Evolutionary conservation across 2,797 vertebrate genomes (phyloP), one percentile per base, ranked within the genome.

Genomic region (Columba guinea): DNA sequence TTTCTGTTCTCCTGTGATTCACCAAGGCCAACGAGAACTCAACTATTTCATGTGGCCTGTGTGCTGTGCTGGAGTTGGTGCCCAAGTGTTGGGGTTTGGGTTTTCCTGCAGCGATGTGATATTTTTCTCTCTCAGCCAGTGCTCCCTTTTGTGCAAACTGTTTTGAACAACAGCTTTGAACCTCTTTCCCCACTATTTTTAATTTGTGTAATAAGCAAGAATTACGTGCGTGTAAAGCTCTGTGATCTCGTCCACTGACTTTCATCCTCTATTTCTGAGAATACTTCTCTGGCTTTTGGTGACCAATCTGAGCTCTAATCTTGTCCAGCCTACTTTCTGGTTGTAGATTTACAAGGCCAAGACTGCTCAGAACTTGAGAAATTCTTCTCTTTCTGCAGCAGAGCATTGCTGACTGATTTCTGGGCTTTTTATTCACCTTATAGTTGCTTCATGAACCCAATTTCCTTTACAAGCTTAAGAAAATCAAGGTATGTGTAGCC

Each of bases 141-240:
- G 44, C 32, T 78, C 32, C 21, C 10, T 63, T 76, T 46, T 16
- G 7, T 51, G 44, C 65, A 48, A 84, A 28, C 4, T 1, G 1
- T 35, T 75, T 30, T 18, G 10, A 81, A 71, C 27, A 35, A 5
- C 27, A 44, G 35, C 49, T 91, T 63, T 63, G 68, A 83, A 79
- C 20, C 52, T 5, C 4, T 51, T 65, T 2, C 1, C 8, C n/a
- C 34, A 2, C 28, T 1, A 0, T 17, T 35, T 85, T 48, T 62
- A 3, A 16, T 67, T 87, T 41, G 7, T 60, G 16, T 19, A 46
- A 74, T 39, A 67, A 76, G 34, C 41, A 89, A 8, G 48, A 76
- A 49, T 67, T 32, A 63, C 23, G 17, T 5, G 7, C 11, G 2
- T 19, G 10, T 63, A 15, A 56, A 76, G 10, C 21, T 30, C 5